Conservation (phyloP, 2,888 invertebrate species). For the Dicranocentrus wangi region DNA sequence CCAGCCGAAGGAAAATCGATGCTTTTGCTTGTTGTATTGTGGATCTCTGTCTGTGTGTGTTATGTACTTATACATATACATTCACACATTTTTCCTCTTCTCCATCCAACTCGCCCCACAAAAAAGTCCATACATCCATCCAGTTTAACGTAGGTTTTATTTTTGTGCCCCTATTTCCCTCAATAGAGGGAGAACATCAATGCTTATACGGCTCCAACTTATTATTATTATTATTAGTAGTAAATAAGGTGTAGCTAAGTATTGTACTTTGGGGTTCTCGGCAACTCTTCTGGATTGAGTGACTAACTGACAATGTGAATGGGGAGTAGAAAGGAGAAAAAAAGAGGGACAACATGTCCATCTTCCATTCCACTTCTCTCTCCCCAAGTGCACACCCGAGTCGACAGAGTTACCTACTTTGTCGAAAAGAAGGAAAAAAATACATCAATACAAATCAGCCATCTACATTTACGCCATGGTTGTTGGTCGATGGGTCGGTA, state of each 20-base stretch:
- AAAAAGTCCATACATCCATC: too few relatives aligned
- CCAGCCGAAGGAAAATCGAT: slow-evolving; percentile 47
- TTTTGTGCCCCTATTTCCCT: slow-evolving; percentile 6
- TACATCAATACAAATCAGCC: slow-evolving; percentile 27
- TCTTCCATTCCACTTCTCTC: slow-evolving; percentile 33
- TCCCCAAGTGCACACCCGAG: slow-evolving; percentile 10
- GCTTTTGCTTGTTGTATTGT: too few relatives aligned
- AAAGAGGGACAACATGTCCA: slow-evolving; percentile 52
- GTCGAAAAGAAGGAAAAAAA: slow-evolving; percentile 24
- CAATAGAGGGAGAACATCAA: too few relatives aligned
- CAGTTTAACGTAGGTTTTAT: too few relatives aligned
- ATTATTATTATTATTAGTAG: slow-evolving; percentile 55
- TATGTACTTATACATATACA: neutral
- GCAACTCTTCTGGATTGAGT: slow-evolving; percentile 43
- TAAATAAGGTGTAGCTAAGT: slow-evolving; percentile 49
- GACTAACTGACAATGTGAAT: slow-evolving; percentile 60
- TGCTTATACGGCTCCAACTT: too few relatives aligned
- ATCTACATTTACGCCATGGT: slow-evolving; percentile 9
- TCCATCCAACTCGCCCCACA: too few relatives aligned
- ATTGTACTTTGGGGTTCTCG: slow-evolving; percentile 15
- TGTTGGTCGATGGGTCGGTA: neutral
- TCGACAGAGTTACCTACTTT: slow-evolving; percentile 55
- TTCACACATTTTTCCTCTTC: too few relatives aligned
- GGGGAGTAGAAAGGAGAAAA: slow-evolving; percentile 34
- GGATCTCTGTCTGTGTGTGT: slow-evolving; percentile 8